Evolutionary conservation across 1,140 invertebrate genomes (phyloP), one percentile per base, ranked within the genome.

Genomic region (Theocolax elegans): DNA sequence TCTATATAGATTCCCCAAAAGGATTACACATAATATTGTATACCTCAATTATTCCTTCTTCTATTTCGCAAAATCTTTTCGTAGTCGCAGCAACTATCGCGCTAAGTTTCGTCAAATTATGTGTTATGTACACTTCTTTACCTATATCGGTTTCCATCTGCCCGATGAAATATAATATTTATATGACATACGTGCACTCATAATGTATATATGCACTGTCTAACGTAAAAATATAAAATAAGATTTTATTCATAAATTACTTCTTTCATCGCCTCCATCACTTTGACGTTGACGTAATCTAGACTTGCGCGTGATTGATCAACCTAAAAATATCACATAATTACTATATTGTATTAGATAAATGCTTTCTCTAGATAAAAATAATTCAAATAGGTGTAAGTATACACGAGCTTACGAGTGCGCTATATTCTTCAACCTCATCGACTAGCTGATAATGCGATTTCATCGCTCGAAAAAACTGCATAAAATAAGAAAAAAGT

Each of bases 21-120:
- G 15, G 49, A 27, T 27, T 53, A 12, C 4, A 10, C 31, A 35
- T 35, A 10, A 6, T 29, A 31, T 35, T n/a, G 40, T 44, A 21
- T 21, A 83, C 83, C 76, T 84, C 82, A 19, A 83, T 77, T n/a
- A 81, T 74, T 58, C 19, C 60, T 62, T 81, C 79, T 54, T 84
- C 80, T 27, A 83, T 35, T 3, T 59, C 38, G 0, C 59, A 46
- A 62, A 81, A 83, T 42, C 77, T 64, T 29, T 74, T 68, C 31
- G 78, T 21, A 17, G 79, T n/a, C 1, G 46, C 10, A 0, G 53
- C 21, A 60, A 83, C 67, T 60, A 76, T 78, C 7, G 74, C 21
- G 21, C 66, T 77, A 12, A 83, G 74, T 23, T 67, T 72, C 0
- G 83, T 84, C 29, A 83, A 71, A 29, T 80, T 72, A 35, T 79